phyloP scores from a whole-genome alignment of 1,140 invertebrate genomes.

The Sinella curviseta region DNA sequence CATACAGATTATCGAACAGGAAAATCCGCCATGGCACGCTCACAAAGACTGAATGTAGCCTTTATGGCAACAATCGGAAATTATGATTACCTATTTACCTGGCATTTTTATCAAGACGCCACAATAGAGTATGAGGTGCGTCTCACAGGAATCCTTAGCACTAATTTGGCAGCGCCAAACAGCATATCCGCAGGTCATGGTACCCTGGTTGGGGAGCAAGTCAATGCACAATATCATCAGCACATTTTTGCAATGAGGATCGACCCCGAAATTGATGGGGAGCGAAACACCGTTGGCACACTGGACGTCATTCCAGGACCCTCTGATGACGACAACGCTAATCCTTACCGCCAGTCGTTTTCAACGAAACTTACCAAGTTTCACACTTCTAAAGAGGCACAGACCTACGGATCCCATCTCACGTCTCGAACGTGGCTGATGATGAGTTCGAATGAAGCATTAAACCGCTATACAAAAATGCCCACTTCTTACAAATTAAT shows the following conservation, averaged over 20 bases:
- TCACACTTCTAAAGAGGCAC: not conserved
- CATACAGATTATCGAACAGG: constrained; percentile 29
- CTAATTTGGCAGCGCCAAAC: constrained; percentile 36
- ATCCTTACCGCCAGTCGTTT: constrained; percentile 47
- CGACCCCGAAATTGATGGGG: constrained; percentile 32
- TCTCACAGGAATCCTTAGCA: constrained; percentile 44
- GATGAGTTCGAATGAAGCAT: not conserved
- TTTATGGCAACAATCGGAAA: constrained; percentile 42
- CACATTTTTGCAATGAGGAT: constrained; percentile 46
- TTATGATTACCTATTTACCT: constrained; percentile 47
- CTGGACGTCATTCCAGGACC: not conserved
- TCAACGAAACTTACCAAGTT: constrained; percentile 28
- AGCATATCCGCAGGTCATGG: constrained; percentile 26
- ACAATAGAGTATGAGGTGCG: constrained; percentile 42
- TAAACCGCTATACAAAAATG: not conserved
- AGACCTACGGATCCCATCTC: not conserved
- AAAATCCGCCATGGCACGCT: not conserved
- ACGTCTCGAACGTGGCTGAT: not conserved
- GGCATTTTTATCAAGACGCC: constrained; percentile 45
- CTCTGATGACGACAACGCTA: not conserved
- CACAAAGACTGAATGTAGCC: constrained; percentile 15
- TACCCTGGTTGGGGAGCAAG: constrained; percentile 29
- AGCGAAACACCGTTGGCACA: not conserved
- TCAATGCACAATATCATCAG: constrained; percentile 47
- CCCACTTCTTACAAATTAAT: constrained; percentile 7